phyloP scores from a whole-genome alignment of 2,113 vertebrate species.

The Corvus hawaiiensis region DNA sequence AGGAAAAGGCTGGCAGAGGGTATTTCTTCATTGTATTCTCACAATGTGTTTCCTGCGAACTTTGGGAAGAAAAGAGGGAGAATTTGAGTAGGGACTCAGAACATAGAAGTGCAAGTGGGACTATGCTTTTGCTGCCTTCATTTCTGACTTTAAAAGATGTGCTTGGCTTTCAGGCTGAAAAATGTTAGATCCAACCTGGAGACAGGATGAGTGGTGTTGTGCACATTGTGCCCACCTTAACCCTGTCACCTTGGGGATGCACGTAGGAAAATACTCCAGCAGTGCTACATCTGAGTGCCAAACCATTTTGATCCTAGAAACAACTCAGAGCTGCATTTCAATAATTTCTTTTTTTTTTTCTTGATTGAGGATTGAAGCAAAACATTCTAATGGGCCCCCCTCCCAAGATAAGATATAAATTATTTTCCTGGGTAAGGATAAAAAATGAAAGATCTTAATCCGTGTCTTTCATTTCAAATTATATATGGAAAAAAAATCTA shows the following conservation, averaged over 20 bases:
- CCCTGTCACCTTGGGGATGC: neutral
- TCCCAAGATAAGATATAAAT: constrained; percentile 39
- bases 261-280: neutral
- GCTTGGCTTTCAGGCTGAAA: neutral
- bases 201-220: neutral
- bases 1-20: neutral
- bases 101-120: neutral
- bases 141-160: neutral
- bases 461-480: constrained; percentile 42
- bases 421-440: constrained; percentile 34
- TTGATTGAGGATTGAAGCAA: neutral
- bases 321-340: constrained; percentile 1
- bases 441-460: constrained; percentile 51
- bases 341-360: neutral
- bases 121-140: neutral
- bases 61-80: neutral
- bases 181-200: neutral
- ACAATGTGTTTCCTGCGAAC: neutral
- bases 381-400: constrained; percentile 18
- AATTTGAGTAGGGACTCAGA: neutral
- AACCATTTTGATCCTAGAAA: neutral
- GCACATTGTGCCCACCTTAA: neutral
- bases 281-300: neutral
- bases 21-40: neutral
- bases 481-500: neutral